These are phyloP conservation scores for Botrylloides violaceus DNA, from an alignment of 23 tunicate genomes.

Conservation along the genomic window DNA sequence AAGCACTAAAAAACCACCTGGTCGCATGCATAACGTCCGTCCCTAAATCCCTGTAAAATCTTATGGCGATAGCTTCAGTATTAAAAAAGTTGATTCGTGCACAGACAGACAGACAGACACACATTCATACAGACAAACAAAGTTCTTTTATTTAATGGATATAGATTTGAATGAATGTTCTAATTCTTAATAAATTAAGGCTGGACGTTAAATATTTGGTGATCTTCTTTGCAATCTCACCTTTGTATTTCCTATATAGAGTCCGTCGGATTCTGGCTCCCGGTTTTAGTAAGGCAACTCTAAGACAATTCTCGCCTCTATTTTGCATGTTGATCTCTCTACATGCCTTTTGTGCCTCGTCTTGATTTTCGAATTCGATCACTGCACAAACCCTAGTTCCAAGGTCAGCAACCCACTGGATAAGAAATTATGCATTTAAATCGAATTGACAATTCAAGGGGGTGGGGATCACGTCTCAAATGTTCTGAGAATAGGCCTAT, in stretches of 20 bases:
- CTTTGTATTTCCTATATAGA: constrained; percentile 90
- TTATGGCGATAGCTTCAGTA: no score
- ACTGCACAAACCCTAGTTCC: constrained; percentile 74
- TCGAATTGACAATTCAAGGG: no score
- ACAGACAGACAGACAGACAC: background rate
- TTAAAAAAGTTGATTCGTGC: no score
- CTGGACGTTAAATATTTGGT: no score
- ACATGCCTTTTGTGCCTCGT: constrained; percentile 96
- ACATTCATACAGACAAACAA: background rate
- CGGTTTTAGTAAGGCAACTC: constrained; percentile 93
- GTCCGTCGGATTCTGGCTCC: constrained; percentile 92
- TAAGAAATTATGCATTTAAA: background rate
- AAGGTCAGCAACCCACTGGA: constrained; percentile 94
- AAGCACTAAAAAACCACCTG: no score
- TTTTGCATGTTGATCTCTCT: constrained; percentile 97
- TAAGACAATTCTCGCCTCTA: constrained; percentile 41
- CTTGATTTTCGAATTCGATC: constrained; percentile 86
- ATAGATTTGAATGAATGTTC: no score
- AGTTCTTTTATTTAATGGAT: background rate
- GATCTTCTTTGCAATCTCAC: constrained; percentile 15
- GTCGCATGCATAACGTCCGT: no score
- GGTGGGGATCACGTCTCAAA: no score
- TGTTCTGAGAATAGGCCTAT: no score
- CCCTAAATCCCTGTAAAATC: no score
- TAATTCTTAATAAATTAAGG: no score